A percentile compares a stretch with the other conserved stretches of the same genome.
phyloP scores from a whole-genome alignment of 1,140 invertebrate genomes.

The Pollicipes pollicipes region DNA sequence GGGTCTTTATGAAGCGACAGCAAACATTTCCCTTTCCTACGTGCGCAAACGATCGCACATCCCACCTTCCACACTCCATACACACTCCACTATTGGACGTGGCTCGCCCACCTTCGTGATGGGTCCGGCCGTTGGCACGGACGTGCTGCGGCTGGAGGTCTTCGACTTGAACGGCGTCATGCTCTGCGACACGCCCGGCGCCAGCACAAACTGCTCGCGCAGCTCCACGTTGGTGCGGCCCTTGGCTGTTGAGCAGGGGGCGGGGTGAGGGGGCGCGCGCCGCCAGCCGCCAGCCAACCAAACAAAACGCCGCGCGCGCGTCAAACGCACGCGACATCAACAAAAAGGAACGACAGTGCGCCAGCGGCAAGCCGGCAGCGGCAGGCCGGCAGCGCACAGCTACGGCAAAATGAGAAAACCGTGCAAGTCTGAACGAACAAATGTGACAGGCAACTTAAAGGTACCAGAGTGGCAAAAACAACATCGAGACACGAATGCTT shows the following conservation, averaged over 20 bases:
- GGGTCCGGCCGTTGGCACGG: slow-evolving; percentile 50
- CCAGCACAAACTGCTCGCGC: slow-evolving; percentile 93
- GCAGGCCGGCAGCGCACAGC: background rate
- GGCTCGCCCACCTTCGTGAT: slow-evolving; percentile 65
- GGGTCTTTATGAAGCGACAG: too few species aligned
- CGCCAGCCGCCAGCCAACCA: background rate
- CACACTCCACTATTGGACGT: too few species aligned
- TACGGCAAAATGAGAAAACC: background rate
- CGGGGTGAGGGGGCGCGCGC: too few species aligned
- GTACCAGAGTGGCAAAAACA: background rate
- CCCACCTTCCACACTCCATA: too few species aligned
- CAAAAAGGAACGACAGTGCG: background rate
- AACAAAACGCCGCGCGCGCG: background rate
- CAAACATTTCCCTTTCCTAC: too few species aligned
- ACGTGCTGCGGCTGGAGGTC: slow-evolving; percentile 35
- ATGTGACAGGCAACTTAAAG: background rate
- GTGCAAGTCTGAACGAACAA: background rate
- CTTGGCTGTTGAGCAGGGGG: slow-evolving; percentile 51
- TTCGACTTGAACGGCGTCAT: slow-evolving; percentile 85
- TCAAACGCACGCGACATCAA: background rate
- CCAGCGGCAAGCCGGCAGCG: background rate
- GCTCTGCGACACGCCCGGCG: slow-evolving; percentile 89
- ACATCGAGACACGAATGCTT: background rate
- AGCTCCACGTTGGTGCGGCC: slow-evolving; percentile 98
- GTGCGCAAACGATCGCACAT: too few species aligned